A percentile compares a stretch with the other conserved stretches of the same genome.
Conservation (phyloP, 23 tunicate genomes). For the Ascidia mentula region DNA sequence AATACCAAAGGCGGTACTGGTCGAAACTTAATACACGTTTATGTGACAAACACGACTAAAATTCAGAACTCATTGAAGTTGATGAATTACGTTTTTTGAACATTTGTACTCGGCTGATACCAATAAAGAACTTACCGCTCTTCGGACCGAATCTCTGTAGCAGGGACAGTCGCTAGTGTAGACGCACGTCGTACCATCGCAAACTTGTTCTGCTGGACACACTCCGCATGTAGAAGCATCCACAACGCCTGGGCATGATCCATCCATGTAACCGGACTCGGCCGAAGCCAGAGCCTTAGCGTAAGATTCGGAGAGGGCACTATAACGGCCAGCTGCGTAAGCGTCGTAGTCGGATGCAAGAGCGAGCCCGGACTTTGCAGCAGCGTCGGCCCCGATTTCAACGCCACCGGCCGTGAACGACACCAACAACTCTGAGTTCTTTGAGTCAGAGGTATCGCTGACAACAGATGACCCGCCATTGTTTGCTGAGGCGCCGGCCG, state of each 20-base stretch:
- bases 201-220: conserved; percentile 71
- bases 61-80: no score
- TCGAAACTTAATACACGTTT: no score
- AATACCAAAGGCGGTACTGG: no score
- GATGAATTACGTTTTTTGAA: no score
- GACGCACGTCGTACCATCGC: conserved; percentile 77
- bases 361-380: not conserved
- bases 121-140: conserved; percentile 64
- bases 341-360: conserved; percentile 35
- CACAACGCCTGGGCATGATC: conserved; percentile 64
- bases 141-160: conserved; percentile 49
- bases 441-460: not conserved
- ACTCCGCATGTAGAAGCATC: conserved; percentile 51
- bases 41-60: no score
- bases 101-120: no score
- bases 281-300: conserved; percentile 34
- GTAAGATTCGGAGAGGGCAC: conserved; percentile 43
- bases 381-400: conserved; percentile 15
- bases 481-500: not conserved
- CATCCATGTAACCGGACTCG: conserved; percentile 25
- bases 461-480: not conserved
- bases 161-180: conserved; percentile 90
- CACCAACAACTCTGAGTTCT: not conserved
- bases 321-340: conserved; percentile 69
- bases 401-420: conserved; percentile 23